phyloP scores from a whole-genome alignment of 2,113 vertebrate genomes.

The Nycticryphes semicollaris region DNA sequence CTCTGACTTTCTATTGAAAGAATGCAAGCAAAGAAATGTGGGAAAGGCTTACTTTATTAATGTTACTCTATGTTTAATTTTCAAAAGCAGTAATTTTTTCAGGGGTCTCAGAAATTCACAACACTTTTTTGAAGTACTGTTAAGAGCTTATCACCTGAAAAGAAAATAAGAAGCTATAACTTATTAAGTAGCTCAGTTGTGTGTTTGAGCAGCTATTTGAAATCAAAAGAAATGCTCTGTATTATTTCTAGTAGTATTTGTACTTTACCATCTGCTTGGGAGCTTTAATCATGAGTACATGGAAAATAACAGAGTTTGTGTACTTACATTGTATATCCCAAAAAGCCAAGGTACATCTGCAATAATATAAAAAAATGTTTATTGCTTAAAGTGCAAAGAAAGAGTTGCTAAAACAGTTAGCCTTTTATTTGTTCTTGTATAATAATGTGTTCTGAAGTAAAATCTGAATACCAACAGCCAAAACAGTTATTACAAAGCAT shows the following conservation, averaged over 20 bases:
- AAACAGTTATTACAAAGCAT: conserved; percentile 10
- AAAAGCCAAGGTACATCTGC: neutral
- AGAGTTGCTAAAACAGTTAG: neutral
- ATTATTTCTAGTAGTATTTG: conserved; percentile 8
- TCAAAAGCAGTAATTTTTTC: neutral
- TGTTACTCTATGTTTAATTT: neutral
- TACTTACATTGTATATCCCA: neutral
- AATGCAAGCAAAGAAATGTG: neutral
- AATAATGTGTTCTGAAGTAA: conserved; percentile 8
- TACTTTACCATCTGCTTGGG: neutral
- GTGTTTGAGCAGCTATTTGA: neutral
- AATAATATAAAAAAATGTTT: neutral
- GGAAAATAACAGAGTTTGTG: neutral
- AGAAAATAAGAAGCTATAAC: neutral
- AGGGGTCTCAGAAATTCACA: neutral
- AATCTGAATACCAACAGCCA: neutral
- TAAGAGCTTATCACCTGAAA: neutral
- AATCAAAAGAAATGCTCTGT: neutral
- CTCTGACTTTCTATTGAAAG: neutral
- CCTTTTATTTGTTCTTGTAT: neutral
- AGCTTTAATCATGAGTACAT: neutral
- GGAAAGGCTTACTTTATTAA: neutral
- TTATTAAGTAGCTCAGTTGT: neutral
- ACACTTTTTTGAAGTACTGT: neutral
- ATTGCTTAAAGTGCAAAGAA: neutral